Conservation (phyloP, 2,113 vertebrate species). For the Ochotona curzoniae region DNA sequence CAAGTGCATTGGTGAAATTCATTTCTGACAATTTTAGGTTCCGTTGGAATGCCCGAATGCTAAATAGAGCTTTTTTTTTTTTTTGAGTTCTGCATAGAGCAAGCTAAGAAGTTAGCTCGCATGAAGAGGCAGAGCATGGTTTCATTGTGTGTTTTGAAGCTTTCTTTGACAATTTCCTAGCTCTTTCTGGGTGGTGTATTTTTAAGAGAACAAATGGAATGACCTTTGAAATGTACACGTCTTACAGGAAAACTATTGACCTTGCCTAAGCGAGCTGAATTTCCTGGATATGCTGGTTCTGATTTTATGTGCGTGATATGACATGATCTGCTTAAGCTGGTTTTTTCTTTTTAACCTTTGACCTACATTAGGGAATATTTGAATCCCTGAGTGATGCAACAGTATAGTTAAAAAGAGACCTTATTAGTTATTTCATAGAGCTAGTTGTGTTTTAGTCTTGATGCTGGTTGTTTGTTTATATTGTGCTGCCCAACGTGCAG, state of each 20-base stretch:
- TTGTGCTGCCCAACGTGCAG: neutral
- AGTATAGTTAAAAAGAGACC: neutral
- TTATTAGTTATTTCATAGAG: neutral
- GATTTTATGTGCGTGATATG: neutral
- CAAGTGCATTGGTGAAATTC: neutral
- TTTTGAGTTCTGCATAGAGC: neutral
- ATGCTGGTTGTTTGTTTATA: conserved; percentile 36
- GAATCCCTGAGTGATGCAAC: neutral
- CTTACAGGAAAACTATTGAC: neutral
- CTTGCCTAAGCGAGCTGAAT: neutral
- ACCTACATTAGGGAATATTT: neutral
- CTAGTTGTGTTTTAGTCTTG: neutral
- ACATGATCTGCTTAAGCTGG: neutral
- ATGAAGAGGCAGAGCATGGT: neutral
- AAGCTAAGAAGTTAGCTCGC: neutral
- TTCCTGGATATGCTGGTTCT: neutral
- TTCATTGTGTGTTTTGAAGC: neutral
- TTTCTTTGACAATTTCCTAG: neutral
- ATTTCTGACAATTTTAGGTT: neutral
- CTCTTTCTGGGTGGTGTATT: neutral
- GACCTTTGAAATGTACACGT: neutral
- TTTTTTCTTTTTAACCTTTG: neutral
- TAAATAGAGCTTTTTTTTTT: neutral
- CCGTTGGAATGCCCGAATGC: neutral
- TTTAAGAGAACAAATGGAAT: conserved; percentile 6